Conservation (phyloP, 2,888 invertebrate species). For the Dendrolimus pini region DNA sequence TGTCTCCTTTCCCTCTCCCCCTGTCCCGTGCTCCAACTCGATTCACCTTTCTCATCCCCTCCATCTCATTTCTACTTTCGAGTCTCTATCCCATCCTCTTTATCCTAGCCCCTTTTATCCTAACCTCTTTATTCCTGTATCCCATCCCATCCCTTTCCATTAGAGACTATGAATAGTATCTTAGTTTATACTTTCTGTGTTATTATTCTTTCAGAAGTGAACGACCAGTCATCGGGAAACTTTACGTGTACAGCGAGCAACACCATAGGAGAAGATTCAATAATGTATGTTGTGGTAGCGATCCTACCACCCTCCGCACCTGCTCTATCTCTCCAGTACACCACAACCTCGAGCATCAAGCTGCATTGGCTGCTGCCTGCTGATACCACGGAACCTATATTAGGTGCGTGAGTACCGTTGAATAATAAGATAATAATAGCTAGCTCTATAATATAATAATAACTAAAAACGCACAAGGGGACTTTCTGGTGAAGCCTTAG, state of each 20-base stretch:
- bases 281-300: conserved; percentile 85
- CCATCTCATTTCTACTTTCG: not conserved
- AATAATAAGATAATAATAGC: not conserved
- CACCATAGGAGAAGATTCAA: conserved; percentile 88
- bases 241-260: conserved; percentile 89
- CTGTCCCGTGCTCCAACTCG: no score
- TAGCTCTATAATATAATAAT: not conserved
- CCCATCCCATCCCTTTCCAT: no score
- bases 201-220: conserved; percentile 71
- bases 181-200: no score
- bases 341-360: conserved; percentile 83
- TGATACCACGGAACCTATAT: conserved; percentile 70
- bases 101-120: no score
- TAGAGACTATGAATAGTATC: no score
- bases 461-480: not conserved
- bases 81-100: no score
- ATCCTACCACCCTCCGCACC: conserved; percentile 85
- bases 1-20: no score
- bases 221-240: conserved; percentile 85
- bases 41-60: not conserved
- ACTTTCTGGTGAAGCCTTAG: no score
- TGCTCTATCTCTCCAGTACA: conserved; percentile 82
- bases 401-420: conserved; percentile 31
- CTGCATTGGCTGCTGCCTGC: conserved; percentile 67
- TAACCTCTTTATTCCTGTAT: no score